Percentiles rank a stretch among this genome's conserved stretches.
phyloP scores from a whole-genome alignment of 2,113 vertebrate species.

The Podarcis muralis region DNA sequence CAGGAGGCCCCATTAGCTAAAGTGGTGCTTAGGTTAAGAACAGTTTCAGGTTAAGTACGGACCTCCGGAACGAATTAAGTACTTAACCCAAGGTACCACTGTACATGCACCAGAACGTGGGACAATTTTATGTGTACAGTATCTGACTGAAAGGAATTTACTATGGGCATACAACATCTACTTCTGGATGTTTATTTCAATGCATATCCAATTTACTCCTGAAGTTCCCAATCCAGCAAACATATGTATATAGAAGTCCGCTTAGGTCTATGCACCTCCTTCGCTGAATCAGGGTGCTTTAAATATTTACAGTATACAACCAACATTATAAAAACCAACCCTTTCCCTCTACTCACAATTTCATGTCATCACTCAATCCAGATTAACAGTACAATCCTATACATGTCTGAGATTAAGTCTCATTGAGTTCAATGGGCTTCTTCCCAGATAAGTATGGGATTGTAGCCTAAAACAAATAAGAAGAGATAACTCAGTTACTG shows the following conservation, averaged over 20 bases:
- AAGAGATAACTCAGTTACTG: neutral
- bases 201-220: neutral
- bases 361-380: neutral
- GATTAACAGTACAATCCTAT: neutral
- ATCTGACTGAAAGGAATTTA: neutral
- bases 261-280: too few relatives aligned
- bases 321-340: neutral
- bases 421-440: neutral
- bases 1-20: too few relatives aligned
- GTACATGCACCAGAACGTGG: neutral
- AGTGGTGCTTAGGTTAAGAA: too few relatives aligned
- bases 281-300: too few relatives aligned
- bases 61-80: too few relatives aligned
- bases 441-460: neutral
- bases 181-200: neutral
- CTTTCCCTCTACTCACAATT: neutral
- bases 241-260: neutral
- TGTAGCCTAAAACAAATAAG: neutral
- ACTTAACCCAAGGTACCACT: too few relatives aligned
- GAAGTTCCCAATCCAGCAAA: neutral
- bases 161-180: neutral
- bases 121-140: neutral
- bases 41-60: too few relatives aligned
- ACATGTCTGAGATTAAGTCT: neutral
- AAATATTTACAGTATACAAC: neutral